These are phyloP conservation scores for Gallinago paraguaiae DNA, from an alignment of 2,113 vertebrate genomes.

Conservation along the genomic window DNA sequence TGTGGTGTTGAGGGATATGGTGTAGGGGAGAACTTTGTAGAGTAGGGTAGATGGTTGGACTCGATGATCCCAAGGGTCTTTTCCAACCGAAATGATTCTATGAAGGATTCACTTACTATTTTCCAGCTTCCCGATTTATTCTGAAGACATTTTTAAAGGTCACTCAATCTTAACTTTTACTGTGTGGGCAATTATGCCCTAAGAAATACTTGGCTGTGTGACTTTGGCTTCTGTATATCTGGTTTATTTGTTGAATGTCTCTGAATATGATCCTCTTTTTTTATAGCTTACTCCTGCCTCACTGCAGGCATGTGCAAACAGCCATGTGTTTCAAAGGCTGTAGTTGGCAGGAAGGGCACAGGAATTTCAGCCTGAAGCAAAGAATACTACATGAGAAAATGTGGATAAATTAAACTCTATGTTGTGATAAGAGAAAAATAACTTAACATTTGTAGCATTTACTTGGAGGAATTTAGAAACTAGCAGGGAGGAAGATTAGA, in stretches of 20 bases:
- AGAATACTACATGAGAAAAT: not conserved
- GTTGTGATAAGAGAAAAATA: not conserved
- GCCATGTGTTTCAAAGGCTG: not conserved
- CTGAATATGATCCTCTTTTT: not conserved
- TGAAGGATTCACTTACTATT: not conserved
- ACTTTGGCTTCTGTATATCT: not conserved
- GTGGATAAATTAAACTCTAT: not conserved
- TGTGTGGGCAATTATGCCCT: not conserved
- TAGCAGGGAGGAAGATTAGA: not conserved
- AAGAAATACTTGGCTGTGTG: not conserved
- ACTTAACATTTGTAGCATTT: not conserved
- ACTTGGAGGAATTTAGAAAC: not conserved
- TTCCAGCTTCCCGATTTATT: not conserved
- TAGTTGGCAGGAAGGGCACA: not conserved
- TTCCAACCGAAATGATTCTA: too few relatives aligned
- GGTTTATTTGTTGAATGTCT: not conserved
- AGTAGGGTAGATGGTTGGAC: too few relatives aligned
- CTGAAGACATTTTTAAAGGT: not conserved
- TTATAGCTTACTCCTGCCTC: not conserved
- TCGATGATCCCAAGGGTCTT: too few relatives aligned
- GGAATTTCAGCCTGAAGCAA: not conserved
- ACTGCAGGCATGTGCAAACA: not conserved
- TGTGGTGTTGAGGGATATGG: too few relatives aligned
- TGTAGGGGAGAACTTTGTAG: too few relatives aligned
- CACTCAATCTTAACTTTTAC: not conserved